These are phyloP conservation scores for Hypothenemus hampei DNA, from an alignment of 1,140 invertebrate genomes.

Conservation along the genomic window DNA sequence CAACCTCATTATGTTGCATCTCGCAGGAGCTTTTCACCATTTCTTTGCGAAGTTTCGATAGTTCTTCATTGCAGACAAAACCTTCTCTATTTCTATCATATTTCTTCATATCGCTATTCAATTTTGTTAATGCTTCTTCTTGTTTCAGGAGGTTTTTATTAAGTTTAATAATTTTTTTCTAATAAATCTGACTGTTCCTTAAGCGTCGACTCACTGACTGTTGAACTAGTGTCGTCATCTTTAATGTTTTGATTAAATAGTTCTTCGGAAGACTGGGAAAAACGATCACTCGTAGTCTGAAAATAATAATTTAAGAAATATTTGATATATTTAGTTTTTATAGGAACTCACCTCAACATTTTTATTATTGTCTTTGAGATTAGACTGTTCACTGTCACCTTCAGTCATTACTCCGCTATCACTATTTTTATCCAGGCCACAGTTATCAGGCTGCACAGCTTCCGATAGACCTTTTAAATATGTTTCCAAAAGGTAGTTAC, in stretches of 20 bases:
- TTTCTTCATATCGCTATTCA: constrained; percentile 61
- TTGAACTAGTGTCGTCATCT: constrained; percentile 45
- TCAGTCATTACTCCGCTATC: constrained; percentile 53
- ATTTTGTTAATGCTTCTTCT: constrained; percentile 60
- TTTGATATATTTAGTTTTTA: background rate
- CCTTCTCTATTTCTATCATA: constrained; percentile 57
- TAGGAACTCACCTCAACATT: constrained; percentile 34
- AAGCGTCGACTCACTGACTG: constrained; percentile 41
- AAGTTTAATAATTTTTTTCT: constrained; percentile 64
- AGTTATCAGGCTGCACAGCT: constrained; percentile 42
- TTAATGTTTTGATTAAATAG: constrained; percentile 50
- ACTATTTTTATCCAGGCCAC: constrained; percentile 48
- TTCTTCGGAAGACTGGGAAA: constrained; percentile 53
- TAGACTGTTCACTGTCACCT: constrained; percentile 43
- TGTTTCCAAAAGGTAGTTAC: constrained; percentile 75
- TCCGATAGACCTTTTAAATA: constrained; percentile 60
- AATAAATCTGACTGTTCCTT: constrained; percentile 59
- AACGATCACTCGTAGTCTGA: constrained; percentile 49
- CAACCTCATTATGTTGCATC: constrained; percentile 58
- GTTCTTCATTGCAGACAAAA: constrained; percentile 50
- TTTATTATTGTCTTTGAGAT: constrained; percentile 30
- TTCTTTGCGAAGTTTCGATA: constrained; percentile 51
- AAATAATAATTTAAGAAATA: constrained; percentile 1
- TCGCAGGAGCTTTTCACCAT: constrained; percentile 56
- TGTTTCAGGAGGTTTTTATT: constrained; percentile 66